A percentile compares a stretch with the other conserved stretches of the same genome.
phyloP scores from a whole-genome alignment of 2,797 vertebrate genomes.

The Diplodus sargus region DNA sequence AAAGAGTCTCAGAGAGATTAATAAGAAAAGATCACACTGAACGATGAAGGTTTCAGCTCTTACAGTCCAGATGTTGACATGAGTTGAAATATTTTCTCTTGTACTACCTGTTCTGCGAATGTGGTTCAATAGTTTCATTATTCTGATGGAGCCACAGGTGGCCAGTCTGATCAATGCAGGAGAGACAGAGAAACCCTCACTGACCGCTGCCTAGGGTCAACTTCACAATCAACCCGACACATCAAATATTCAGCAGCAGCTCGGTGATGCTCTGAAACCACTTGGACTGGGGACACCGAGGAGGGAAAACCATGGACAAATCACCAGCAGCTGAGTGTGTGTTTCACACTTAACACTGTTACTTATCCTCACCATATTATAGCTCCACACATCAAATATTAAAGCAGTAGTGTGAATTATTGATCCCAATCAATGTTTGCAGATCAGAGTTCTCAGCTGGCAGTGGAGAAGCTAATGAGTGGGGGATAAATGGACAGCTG shows the following conservation, averaged over 20 bases:
- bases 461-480: slow-evolving; percentile 58
- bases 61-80: background rate
- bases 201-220: slow-evolving; percentile 37
- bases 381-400: slow-evolving; percentile 73
- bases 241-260: slow-evolving; percentile 68
- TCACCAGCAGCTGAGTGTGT: slow-evolving; percentile 35
- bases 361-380: slow-evolving; percentile 62
- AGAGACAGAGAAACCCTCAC: slow-evolving; percentile 22
- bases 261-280: slow-evolving; percentile 20
- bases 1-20: background rate
- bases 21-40: background rate
- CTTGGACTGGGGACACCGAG: slow-evolving; percentile 14
- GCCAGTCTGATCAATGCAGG: slow-evolving; percentile 45
- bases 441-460: slow-evolving; percentile 74
- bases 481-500: slow-evolving; percentile 32
- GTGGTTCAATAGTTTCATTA: slow-evolving; percentile 54
- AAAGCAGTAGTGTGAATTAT: slow-evolving; percentile 73
- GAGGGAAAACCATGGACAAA: slow-evolving; percentile 19
- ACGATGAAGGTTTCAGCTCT: slow-evolving; percentile 4
- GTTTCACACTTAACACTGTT: slow-evolving; percentile 44
- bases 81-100: slow-evolving; percentile 23
- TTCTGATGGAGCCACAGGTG: slow-evolving; percentile 48
- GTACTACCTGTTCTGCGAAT: slow-evolving; percentile 22
- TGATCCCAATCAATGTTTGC: slow-evolving; percentile 75
- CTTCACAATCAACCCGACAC: slow-evolving; percentile 59